Percentiles rank a stretch among this genome's conserved stretches.
These are phyloP conservation scores for Tringa solitaria DNA, from an alignment of 2,113 vertebrate genomes.

Conservation along the genomic window DNA sequence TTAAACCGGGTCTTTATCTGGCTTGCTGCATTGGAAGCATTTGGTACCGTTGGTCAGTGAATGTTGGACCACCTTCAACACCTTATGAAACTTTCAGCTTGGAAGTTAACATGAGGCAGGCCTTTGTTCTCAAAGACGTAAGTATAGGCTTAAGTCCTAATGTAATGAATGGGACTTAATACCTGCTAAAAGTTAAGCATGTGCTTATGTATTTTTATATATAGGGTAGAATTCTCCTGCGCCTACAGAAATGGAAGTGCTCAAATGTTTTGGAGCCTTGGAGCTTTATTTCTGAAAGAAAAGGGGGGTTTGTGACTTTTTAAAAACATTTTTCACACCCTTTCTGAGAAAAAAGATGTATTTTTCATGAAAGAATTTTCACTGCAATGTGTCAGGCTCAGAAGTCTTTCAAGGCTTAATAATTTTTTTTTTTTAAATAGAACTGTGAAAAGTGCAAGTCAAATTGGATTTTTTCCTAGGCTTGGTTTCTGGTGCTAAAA, in stretches of 20 bases:
- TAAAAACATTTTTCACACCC: background rate
- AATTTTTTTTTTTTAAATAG: background rate
- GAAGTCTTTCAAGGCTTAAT: background rate
- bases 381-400: background rate
- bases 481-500: background rate
- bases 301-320: background rate
- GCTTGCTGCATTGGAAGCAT: constrained; percentile 14
- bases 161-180: constrained; percentile 33
- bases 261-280: background rate
- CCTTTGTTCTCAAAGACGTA: background rate
- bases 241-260: background rate
- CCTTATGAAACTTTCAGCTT: constrained; percentile 39
- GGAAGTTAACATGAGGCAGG: constrained; percentile 9
- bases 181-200: constrained; percentile 52
- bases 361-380: background rate
- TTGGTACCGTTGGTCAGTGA: constrained; percentile 24
- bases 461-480: background rate
- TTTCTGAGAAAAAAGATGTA: background rate
- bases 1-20: constrained; percentile 41
- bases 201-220: constrained; percentile 6
- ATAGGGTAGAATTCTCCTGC: background rate
- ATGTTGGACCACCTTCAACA: constrained; percentile 52
- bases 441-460: background rate
- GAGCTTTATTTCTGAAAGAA: background rate
- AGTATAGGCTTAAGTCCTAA: background rate